Base-by-base conservation (phyloP, 2,888 invertebrate genomes). In the Anticlea derivata region DNA sequence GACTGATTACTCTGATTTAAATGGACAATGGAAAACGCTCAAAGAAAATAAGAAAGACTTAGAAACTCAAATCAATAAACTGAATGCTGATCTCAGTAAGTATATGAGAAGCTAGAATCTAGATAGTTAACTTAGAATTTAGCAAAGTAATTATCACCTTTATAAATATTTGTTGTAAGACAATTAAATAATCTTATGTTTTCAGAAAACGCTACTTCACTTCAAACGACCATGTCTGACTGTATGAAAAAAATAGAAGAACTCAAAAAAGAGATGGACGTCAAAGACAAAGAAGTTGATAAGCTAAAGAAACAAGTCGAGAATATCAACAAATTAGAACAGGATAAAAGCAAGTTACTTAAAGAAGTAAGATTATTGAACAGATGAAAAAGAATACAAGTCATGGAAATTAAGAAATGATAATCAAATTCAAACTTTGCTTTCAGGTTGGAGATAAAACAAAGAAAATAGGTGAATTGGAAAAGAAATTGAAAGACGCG, bases 11-110 rank as follows among this genome's bases (percentile, higher is more conserved):
- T 86, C 65, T 70, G 87, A 79, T 68, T 75, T 63, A 60, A 65
- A 56, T 58, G 81, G 68, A 70, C 91, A 84, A 64, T 88, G 66
- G 62, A 94, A 91, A 78, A 87, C 91, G 49, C 75, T 94, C 17
- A 93, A 93, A 66, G 92, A 93, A 51, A 95, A 94, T 60, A 95
- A 93, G 63, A 92, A 92, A 54, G 90, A 86, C 43, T 75, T 95
- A 52, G 92, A 93, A 71, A 81, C 87, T 40, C 92, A 93, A 83
- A 87, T 93, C 33, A 83, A 81, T 51, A 92, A 92, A 70, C 80
- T 94, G 4, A 92, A 92, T 66, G 75, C 83, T 48, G 93, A 94
- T 65, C 85, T 93, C 58, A 92, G 93, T 94, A 82, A 84, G 87
- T 84, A 52, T n/a, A n/a, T n/a, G n/a, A n/a, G n/a, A n/a, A n/a